phyloP scores from a whole-genome alignment of 2,113 vertebrate genomes.

The Neofelis nebulosa region DNA sequence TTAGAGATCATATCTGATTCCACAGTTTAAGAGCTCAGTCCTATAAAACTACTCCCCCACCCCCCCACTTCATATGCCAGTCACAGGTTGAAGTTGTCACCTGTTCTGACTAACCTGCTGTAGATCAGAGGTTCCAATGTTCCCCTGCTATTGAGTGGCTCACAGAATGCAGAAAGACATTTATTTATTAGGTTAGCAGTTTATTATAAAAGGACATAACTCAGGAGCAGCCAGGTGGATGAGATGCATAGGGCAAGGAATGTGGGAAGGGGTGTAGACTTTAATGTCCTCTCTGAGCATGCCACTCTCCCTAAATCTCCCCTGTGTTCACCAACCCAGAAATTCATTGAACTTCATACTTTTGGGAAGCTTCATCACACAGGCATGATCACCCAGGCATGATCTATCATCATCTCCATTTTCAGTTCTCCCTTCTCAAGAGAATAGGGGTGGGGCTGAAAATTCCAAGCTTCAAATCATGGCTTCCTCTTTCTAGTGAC shows the following conservation, averaged over 20 bases:
- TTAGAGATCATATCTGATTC: background rate
- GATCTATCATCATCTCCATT: background rate
- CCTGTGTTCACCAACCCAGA: background rate
- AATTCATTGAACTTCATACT: background rate
- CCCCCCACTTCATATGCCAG: background rate
- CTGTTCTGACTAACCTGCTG: background rate
- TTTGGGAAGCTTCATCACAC: background rate
- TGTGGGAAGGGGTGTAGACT: background rate
- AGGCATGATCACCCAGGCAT: background rate
- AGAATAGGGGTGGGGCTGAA: background rate
- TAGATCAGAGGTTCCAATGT: background rate
- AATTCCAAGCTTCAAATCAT: background rate
- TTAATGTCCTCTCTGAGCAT: background rate
- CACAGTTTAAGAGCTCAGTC: background rate
- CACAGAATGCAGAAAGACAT: background rate
- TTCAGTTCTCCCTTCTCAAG: background rate
- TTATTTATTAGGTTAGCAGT: background rate
- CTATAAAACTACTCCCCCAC: background rate
- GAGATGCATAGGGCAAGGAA: background rate
- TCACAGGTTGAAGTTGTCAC: background rate
- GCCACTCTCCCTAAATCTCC: background rate
- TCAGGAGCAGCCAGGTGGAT: background rate
- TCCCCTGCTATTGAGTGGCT: background rate
- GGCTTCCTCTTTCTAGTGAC: background rate
- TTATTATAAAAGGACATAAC: background rate